A percentile compares a stretch with the other conserved stretches of the same genome.
These are phyloP conservation scores for Drosophila simulans DNA, from an alignment of 1,140 invertebrate species.

Conservation along the genomic window DNA sequence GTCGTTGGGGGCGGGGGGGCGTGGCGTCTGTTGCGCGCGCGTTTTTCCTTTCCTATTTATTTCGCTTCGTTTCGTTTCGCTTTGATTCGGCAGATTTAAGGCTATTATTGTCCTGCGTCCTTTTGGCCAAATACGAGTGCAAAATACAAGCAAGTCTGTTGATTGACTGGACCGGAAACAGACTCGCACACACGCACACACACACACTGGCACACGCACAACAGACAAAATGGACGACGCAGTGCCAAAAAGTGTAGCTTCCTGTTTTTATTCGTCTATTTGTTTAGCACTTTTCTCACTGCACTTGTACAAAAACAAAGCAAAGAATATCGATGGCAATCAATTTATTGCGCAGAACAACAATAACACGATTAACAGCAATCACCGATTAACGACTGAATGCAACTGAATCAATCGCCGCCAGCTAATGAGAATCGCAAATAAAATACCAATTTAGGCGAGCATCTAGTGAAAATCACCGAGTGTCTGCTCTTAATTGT, in stretches of 20 bases:
- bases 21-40: constrained; percentile 61
- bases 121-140: constrained; percentile 31
- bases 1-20: constrained; percentile 4
- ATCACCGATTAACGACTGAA: background rate
- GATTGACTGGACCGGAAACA: constrained; percentile 50
- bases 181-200: background rate
- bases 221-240: constrained; percentile 68
- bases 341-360: constrained; percentile 5
- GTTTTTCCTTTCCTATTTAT: constrained; percentile 28
- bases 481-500: background rate
- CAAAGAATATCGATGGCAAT: constrained; percentile 6
- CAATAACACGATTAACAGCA: constrained; percentile 4
- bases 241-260: constrained; percentile 10
- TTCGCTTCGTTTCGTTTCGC: background rate
- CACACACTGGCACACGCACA: constrained; percentile 16
- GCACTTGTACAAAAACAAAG: constrained; percentile 35
- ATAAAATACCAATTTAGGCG: background rate
- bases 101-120: constrained; percentile 26
- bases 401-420: background rate
- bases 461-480: background rate
- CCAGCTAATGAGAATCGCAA: background rate
- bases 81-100: background rate
- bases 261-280: background rate
- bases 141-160: constrained; percentile 26
- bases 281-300: constrained; percentile 25